These are phyloP conservation scores for Ectemnius lituratus DNA, from an alignment of 2,888 invertebrate genomes.

Conservation along the genomic window DNA sequence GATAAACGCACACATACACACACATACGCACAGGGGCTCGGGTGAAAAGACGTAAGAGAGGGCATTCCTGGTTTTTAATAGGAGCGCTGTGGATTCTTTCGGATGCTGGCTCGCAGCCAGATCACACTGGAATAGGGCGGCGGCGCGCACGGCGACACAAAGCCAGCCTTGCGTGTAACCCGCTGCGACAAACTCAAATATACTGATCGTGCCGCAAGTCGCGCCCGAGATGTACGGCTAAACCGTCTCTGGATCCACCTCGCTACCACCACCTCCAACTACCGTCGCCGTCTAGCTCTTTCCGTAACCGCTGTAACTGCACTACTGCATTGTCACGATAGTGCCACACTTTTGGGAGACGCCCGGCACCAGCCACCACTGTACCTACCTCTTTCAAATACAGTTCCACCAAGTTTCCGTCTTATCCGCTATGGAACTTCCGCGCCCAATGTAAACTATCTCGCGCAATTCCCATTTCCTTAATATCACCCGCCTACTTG, in stretches of 20 bases:
- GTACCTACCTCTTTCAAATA: conserved; percentile 24
- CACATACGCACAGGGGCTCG: not conserved
- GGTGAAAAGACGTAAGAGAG: conserved; percentile 58
- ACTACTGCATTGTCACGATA: conserved; percentile 30
- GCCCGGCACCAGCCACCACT: conserved; percentile 27
- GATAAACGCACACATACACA: too few relatives aligned
- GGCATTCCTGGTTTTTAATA: conserved; percentile 68
- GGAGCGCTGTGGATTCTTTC: conserved; percentile 60
- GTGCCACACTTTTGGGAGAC: conserved; percentile 36
- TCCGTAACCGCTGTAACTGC: conserved; percentile 48
- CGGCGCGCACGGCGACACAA: conserved; percentile 25
- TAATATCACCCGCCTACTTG: conserved; percentile 22
- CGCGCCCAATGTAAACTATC: conserved; percentile 37
- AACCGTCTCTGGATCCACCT: conserved; percentile 46
- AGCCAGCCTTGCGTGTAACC: conserved; percentile 60
- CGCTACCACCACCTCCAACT: conserved; percentile 18
- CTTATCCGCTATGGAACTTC: conserved; percentile 46
- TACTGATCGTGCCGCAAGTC: conserved; percentile 51
- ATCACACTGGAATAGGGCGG: conserved; percentile 38
- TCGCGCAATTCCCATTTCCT: conserved; percentile 38
- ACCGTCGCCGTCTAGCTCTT: conserved; percentile 19
- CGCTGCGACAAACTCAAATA: conserved; percentile 63
- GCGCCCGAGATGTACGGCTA: conserved; percentile 36
- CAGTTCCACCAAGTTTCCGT: conserved; percentile 44
- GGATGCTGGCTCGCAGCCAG: conserved; percentile 66